Percentiles rank a stretch among this genome's conserved stretches.
Conservation (phyloP, 2,113 vertebrate genomes). For the Mirounga angustirostris region DNA sequence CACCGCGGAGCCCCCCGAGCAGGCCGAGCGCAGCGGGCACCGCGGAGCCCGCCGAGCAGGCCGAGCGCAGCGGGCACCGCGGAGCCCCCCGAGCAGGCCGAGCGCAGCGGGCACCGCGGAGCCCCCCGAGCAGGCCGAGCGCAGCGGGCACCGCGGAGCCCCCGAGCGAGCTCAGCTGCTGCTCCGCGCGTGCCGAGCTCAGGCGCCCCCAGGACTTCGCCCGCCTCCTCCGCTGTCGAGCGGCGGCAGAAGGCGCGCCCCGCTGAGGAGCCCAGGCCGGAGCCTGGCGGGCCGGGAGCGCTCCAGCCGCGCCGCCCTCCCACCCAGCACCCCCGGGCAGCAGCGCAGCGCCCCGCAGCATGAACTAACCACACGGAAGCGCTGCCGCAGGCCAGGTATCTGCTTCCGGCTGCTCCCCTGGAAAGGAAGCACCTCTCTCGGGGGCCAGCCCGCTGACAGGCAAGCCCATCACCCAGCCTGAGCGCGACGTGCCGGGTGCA, state of each 20-base stretch:
- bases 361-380: background rate
- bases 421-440: background rate
- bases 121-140: too few relatives aligned
- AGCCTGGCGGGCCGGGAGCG: accelerated
- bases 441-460: background rate
- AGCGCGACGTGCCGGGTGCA: background rate
- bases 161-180: background rate
- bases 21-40: too few relatives aligned
- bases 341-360: background rate
- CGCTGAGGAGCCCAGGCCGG: accelerated
- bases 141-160: too few relatives aligned
- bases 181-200: background rate
- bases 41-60: too few relatives aligned
- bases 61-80: too few relatives aligned
- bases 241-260: accelerated
- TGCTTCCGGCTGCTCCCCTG: background rate
- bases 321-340: too few relatives aligned
- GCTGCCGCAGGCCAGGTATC: background rate
- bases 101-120: too few relatives aligned
- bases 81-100: too few relatives aligned
- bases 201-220: background rate
- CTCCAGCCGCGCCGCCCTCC: background rate
- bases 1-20: too few relatives aligned
- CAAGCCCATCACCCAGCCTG: background rate
- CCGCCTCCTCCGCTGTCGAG: background rate